Evolutionary conservation across 2,113 vertebrate species (phyloP).

Genomic region (Neoarius graeffei): DNA sequence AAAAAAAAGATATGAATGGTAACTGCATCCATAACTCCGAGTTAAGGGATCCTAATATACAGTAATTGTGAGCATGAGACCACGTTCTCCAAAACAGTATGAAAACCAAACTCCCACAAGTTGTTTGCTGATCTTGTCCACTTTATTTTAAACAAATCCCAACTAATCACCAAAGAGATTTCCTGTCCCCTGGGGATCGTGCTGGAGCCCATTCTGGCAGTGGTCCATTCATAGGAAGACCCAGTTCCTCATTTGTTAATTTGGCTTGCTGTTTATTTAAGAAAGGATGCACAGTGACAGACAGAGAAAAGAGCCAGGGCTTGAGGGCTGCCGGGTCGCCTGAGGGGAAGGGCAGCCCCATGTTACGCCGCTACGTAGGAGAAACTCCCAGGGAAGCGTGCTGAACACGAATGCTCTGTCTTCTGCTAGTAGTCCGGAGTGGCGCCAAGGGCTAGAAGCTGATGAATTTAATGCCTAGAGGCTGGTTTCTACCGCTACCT

Average conservation of each 20-base stretch:
- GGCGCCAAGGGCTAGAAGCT: conserved; percentile 35
- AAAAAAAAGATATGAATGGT: neutral
- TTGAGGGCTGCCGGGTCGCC: conserved; percentile 7
- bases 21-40: neutral
- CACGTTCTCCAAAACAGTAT: neutral
- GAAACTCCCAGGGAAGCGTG: conserved; percentile 15
- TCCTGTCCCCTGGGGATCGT: conserved; percentile 13
- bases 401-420: conserved; percentile 18
- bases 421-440: conserved; percentile 31
- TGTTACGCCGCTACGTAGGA: conserved; percentile 19
- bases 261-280: conserved; percentile 65
- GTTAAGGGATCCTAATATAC: neutral
- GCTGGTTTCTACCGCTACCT: conserved; percentile 27
- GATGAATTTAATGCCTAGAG: conserved; percentile 38
- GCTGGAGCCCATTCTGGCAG: conserved; percentile 6
- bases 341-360: conserved; percentile 26
- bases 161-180: conserved; percentile 26
- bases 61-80: neutral
- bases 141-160: conserved; percentile 15
- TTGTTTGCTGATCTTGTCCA: conserved; percentile 24
- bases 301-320: conserved; percentile 20
- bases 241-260: conserved; percentile 50
- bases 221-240: conserved; percentile 29
- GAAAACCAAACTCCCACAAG: neutral
- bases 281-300: conserved; percentile 56